Percentiles rank a stretch among this genome's conserved stretches.
These are phyloP conservation scores for Podargus strigoides DNA, from an alignment of 2,797 vertebrate genomes.

Conservation along the genomic window DNA sequence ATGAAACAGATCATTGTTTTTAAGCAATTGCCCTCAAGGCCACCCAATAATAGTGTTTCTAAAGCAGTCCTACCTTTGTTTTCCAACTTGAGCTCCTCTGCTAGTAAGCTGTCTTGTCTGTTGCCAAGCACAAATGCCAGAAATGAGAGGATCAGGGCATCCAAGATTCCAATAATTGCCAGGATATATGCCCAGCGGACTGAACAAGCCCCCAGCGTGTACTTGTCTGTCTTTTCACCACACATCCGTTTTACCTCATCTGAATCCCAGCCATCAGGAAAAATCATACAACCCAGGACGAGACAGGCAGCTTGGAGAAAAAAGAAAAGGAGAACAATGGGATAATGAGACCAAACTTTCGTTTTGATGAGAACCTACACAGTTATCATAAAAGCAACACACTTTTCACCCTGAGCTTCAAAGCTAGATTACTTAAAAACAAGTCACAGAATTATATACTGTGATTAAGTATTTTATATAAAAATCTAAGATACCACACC, in stretches of 20 bases:
- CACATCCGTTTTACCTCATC: conserved; percentile 98
- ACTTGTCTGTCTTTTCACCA: conserved; percentile 96
- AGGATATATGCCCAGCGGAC: conserved; percentile 99
- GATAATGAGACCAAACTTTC: conserved; percentile 29
- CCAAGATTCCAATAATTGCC: conserved; percentile 98
- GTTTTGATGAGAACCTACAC: conserved; percentile 18
- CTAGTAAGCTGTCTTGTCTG: conserved; percentile 95
- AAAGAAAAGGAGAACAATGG: conserved; percentile 51
- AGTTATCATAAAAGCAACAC: conserved; percentile 30
- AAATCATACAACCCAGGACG: conserved; percentile 98
- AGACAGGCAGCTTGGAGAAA: conserved; percentile 87
- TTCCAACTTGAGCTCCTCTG: conserved; percentile 95
- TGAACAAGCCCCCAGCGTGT: conserved; percentile 95
- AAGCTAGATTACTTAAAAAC: background rate
- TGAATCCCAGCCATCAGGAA: conserved; percentile 97
- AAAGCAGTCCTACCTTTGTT: conserved; percentile 84
- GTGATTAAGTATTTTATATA: background rate
- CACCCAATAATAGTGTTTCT: conserved; percentile 8
- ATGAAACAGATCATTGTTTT: background rate
- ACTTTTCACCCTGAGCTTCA: background rate
- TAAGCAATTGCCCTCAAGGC: background rate
- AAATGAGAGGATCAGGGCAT: conserved; percentile 97
- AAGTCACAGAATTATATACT: background rate
- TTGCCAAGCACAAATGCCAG: conserved; percentile 97
- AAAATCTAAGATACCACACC: background rate